phyloP scores from a whole-genome alignment of 2,113 vertebrate species.

The Dipodomys ordii region DNA sequence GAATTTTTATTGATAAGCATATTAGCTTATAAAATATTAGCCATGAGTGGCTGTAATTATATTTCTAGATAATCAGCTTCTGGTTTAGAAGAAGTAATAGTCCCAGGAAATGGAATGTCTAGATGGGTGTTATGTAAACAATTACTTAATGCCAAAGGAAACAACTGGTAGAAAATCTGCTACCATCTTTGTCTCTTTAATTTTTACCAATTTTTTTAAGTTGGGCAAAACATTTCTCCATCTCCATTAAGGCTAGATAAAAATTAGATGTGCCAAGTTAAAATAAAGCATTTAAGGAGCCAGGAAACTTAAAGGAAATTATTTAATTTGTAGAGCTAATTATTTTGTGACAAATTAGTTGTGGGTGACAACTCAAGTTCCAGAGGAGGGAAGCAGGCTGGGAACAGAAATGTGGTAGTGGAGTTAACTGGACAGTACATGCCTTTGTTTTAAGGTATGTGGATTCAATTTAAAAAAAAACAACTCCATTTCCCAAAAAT shows the following conservation, averaged over 20 bases:
- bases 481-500: slow-evolving; percentile 11
- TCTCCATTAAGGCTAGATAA: not conserved
- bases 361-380: not conserved
- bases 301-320: not conserved
- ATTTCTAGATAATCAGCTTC: slow-evolving; percentile 16
- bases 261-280: not conserved
- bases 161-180: slow-evolving; percentile 28
- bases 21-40: slow-evolving; percentile 21
- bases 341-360: not conserved
- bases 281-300: slow-evolving; percentile 25
- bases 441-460: not conserved
- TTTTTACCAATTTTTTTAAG: slow-evolving; percentile 58
- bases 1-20: not conserved
- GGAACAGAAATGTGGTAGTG: not conserved
- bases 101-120: not conserved
- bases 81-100: not conserved
- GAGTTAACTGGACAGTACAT: not conserved
- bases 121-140: not conserved
- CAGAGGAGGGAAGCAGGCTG: not conserved
- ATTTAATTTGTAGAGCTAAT: slow-evolving; percentile 38
- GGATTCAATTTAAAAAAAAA: not conserved
- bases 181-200: not conserved
- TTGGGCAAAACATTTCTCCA: not conserved
- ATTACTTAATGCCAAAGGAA: slow-evolving; percentile 34
- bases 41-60: not conserved